Evolutionary conservation across 2,113 vertebrate species (phyloP).

Genomic region (Anser cygnoides): DNA sequence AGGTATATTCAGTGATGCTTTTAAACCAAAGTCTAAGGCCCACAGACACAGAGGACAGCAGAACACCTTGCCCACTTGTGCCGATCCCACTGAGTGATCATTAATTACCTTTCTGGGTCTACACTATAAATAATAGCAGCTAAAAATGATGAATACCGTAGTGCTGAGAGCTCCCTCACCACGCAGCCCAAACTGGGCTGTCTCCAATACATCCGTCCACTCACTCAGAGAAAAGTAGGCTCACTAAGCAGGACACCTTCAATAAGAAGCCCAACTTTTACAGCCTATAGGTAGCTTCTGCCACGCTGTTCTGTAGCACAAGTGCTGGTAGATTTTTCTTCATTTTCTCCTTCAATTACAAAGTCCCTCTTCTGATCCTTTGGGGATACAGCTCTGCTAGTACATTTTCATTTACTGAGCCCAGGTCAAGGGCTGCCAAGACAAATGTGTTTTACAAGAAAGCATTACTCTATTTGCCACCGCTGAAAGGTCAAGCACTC

Average conservation of each 20-base stretch:
- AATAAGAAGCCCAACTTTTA: not conserved
- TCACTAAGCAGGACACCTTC: not conserved
- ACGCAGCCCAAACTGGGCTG: accelerated
- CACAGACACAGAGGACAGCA: too few species aligned
- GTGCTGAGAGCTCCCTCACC: not conserved
- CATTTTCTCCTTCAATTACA: not conserved
- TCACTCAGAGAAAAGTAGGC: too few species aligned
- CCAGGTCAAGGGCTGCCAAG: constrained; percentile 17
- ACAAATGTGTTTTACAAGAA: not conserved
- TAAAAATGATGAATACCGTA: not conserved
- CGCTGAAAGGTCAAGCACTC: not conserved
- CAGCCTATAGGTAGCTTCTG: not conserved
- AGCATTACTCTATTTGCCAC: not conserved
- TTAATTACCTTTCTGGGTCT: not conserved
- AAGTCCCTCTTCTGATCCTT: not conserved
- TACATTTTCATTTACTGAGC: not conserved
- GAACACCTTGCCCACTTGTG: accelerated
- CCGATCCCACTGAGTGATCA: accelerated
- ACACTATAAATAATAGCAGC: not conserved
- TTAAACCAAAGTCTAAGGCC: not conserved
- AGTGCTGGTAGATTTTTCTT: not conserved
- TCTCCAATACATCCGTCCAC: not conserved
- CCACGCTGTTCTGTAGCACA: not conserved
- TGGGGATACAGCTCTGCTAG: not conserved
- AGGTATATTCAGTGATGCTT: not conserved